phyloP scores from a whole-genome alignment of 92 coral and sea anemone genomes.

The Palythoa grandis region DNA sequence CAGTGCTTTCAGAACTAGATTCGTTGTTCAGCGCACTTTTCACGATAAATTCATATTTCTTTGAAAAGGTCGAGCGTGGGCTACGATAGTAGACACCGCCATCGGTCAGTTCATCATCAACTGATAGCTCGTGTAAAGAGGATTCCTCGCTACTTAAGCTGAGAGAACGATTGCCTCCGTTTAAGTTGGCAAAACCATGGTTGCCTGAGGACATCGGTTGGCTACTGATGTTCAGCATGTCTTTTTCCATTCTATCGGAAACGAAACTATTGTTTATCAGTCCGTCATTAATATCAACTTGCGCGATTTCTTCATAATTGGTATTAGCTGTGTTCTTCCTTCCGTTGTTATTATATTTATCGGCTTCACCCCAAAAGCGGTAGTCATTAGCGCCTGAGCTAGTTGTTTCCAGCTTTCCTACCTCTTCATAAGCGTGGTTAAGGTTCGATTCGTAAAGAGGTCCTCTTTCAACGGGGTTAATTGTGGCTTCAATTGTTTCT shows the following conservation, averaged over 20 bases:
- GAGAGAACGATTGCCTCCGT: not conserved
- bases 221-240: not conserved
- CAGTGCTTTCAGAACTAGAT: not conserved
- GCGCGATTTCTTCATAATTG: not conserved
- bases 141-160: not conserved
- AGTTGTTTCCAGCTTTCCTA: not conserved
- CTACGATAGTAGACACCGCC: constrained; percentile 15
- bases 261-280: not conserved
- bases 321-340: not conserved
- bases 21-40: not conserved
- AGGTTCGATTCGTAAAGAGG: not conserved
- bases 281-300: not conserved
- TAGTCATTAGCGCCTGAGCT: not conserved
- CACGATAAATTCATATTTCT: not conserved
- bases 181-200: not conserved
- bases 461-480: not conserved
- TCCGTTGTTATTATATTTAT: not conserved
- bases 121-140: not conserved
- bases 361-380: not conserved
- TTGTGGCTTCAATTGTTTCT: not conserved
- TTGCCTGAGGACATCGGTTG: not conserved
- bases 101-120: constrained; percentile 3
- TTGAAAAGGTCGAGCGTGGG: not conserved
- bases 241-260: not conserved
- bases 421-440: not conserved